Evolutionary conservation across 2,888 invertebrate species (phyloP), one percentile per base, ranked within the genome.

Genomic region (Isotomurus palustris): DNA sequence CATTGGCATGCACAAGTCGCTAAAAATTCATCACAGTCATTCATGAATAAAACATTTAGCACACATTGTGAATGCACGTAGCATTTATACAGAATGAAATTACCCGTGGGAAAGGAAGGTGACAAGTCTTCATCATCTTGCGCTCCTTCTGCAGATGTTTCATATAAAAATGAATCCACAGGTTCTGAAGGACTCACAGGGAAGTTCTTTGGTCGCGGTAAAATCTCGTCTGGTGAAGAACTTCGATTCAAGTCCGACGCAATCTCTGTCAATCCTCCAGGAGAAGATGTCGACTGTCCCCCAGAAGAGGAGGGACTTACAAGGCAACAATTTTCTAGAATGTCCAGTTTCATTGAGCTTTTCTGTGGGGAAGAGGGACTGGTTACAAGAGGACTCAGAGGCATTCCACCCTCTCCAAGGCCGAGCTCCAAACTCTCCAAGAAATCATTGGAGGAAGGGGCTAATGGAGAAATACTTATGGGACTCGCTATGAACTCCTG

Each of bases 1-100:
- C 62, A 62, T 44, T 61, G 60, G 44, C 64, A 64, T 2, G 64
- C 60, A 17, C 60, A 64, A 24, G 57, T 52, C 27, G 63, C 54
- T n/a, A n/a, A n/a, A n/a, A n/a, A n/a, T n/a, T n/a, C n/a, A n/a
- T n/a, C n/a, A n/a, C n/a, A 32, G 8, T 32, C 8, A 10, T 32
- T 12, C 32, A 32, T 8, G 49, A 49, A 35, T 28, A 35, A 49
- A 49, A 49, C 32, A 10, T 32, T 32, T 32, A 8, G 8, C 32
- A 32, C 12, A 10, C 8, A 10, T 32, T 10, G 8, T 10, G 12
- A 32, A 12, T 32, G 32, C 8, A 12, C 8, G 32, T 32, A 32
- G 32, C 8, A 12, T 32, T 32, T 8, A 32, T 8, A 32, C 32
- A 10, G 32, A 12, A n/a, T n/a, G n/a, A n/a, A n/a, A n/a, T n/a